Percentiles rank a stretch among this genome's conserved stretches.
Conservation (phyloP, 2,888 invertebrate genomes). For the Drosophila kokeensis region DNA sequence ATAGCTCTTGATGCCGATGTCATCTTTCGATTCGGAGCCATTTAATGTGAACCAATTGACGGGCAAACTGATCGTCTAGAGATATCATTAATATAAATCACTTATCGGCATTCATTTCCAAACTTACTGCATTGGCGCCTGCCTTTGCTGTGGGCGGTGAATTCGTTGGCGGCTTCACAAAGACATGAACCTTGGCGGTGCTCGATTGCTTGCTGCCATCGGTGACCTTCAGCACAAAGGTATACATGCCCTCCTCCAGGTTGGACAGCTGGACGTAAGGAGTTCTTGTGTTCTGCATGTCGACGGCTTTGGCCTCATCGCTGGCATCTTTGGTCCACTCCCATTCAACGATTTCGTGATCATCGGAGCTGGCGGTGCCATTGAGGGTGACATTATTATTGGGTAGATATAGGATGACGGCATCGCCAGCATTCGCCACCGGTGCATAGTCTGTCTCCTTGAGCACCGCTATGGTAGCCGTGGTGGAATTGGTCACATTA, state of each 20-base stretch:
- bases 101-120: background rate
- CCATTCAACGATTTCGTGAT: conserved; percentile 96
- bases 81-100: conserved; percentile 21
- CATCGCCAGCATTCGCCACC: conserved; percentile 96
- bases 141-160: conserved; percentile 91
- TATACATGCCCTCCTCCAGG: conserved; percentile 96
- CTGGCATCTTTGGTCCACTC: conserved; percentile 97
- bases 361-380: conserved; percentile 96
- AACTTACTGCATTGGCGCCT: conserved; percentile 86
- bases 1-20: conserved; percentile 92
- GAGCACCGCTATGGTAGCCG: conserved; percentile 94
- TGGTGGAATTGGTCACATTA: conserved; percentile 93
- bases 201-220: conserved; percentile 96
- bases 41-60: conserved; percentile 92
- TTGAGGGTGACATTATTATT: conserved; percentile 94
- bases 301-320: conserved; percentile 95
- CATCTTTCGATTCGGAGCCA: conserved; percentile 92
- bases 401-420: conserved; percentile 95
- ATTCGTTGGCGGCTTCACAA: conserved; percentile 95
- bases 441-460: conserved; percentile 98
- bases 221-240: conserved; percentile 96
- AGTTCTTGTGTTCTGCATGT: conserved; percentile 97
- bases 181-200: conserved; percentile 94
- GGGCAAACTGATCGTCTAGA: conserved; percentile 92
- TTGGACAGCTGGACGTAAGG: conserved; percentile 95